Evolutionary conservation across 2,888 invertebrate genomes (phyloP), one percentile per base, ranked within the genome.

Genomic region (Dinocampus coccinellae): DNA sequence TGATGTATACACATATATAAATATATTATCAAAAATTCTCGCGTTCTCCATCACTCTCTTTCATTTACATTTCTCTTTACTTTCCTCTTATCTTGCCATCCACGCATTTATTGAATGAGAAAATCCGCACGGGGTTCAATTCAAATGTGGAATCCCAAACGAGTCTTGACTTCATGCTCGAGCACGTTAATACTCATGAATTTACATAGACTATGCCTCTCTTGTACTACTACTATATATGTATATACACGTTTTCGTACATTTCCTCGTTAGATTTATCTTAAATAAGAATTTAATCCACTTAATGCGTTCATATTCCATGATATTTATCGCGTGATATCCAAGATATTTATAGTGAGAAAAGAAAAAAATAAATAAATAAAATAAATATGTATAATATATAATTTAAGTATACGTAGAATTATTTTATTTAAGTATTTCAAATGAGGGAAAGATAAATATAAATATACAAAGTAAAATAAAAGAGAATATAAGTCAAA

Each of bases 81-180:
- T 10, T n/a, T 36, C 10, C 34, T 29, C 24, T 11, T 16, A 11
- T 24, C 22, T 9, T 39, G 2, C 42, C 20, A 10, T 36, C 10
- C 33, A 16, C n/a, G 24, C 42, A 34, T 16, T 61, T 52, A 3
- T 10, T 33, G 4, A 36, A 34, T 61, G 13, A 36, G 52, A 60
- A 69, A 52, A 60, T 47, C 60, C 42, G 29, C 61, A 33, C 24
- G n/a, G 24, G 22, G 22, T 47, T 68, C 34, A 52, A 42, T 34
- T 68, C 47, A 33, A 58, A 36, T 33, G 33, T 0, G 47, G 24
- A 67, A 67, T 67, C 42, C 22, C 34, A 47, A 64, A 58, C 42
- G 26, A 24, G 47, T 36, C 29, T 67, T 60, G 60, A 67, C 47
- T 67, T 67, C 53, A 67, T 42, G 1, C 58, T 47, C 60, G 33